Evolutionary conservation across 2,888 invertebrate species (phyloP).

Genomic region (Campopleginae sp.): DNA sequence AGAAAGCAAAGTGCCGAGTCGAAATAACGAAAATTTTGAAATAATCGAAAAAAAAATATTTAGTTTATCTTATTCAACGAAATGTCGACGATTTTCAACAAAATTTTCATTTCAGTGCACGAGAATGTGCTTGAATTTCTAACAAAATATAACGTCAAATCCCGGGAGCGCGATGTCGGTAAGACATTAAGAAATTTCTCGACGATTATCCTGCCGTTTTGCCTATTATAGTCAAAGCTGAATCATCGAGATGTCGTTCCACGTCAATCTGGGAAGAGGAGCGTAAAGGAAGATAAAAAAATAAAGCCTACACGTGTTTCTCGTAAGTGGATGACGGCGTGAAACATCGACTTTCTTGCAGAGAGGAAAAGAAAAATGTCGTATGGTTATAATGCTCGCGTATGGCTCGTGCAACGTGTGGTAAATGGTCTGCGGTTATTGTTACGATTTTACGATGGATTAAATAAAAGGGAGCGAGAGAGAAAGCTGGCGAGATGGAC

Average conservation of each 20-base stretch:
- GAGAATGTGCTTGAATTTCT: neutral
- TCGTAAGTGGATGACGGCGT: slow-evolving; percentile 17
- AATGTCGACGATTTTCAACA: too few species aligned
- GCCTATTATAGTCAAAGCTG: neutral
- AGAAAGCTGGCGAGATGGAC: neutral
- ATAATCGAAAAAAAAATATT: too few species aligned
- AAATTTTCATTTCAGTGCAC: too few species aligned
- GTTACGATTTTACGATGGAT: slow-evolving; percentile 63
- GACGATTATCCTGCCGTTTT: neutral
- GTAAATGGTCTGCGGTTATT: slow-evolving; percentile 58
- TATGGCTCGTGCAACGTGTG: slow-evolving; percentile 33
- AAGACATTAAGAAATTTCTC: neutral
- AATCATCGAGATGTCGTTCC: slow-evolving; percentile 16
- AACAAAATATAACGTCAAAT: neutral
- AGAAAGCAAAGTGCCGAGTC: too few species aligned
- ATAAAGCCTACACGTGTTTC: neutral
- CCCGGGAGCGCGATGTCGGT: neutral
- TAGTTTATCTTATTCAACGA: too few species aligned
- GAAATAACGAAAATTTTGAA: too few species aligned
- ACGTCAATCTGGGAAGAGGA: slow-evolving; percentile 5
- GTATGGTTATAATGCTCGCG: slow-evolving; percentile 1
- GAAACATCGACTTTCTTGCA: neutral
- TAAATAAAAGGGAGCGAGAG: slow-evolving; percentile 51
- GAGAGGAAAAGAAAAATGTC: slow-evolving; percentile 27
- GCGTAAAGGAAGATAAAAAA: slow-evolving; percentile 12